Conservation (phyloP, 2,113 vertebrate species). For the Brachypteracias leptosomus region DNA sequence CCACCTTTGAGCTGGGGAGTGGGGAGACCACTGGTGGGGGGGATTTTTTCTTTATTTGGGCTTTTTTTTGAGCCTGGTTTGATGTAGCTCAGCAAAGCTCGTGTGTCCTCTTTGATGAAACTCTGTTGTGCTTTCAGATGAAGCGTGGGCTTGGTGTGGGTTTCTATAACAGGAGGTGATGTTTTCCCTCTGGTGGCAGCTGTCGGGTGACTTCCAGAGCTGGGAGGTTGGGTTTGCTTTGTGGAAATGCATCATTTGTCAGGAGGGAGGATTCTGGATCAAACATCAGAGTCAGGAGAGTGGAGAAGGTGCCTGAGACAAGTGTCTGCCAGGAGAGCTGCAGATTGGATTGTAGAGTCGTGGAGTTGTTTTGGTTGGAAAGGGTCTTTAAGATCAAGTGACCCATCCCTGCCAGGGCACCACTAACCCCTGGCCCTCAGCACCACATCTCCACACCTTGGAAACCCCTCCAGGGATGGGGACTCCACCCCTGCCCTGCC, state of each 20-base stretch:
- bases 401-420: not conserved
- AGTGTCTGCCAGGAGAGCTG: not conserved
- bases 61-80: rapidly evolving
- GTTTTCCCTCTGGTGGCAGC: not conserved
- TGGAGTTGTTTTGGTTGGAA: not conserved
- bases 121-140: not conserved
- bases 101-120: not conserved
- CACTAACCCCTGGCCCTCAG: not conserved
- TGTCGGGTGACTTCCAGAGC: not conserved
- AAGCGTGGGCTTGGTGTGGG: not conserved
- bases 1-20: rapidly evolving
- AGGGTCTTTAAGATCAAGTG: not conserved
- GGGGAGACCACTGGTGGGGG: rapidly evolving
- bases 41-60: too few species aligned
- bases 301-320: rapidly evolving
- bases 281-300: not conserved
- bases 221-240: not conserved
- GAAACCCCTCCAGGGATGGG: not conserved
- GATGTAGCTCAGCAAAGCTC: not conserved
- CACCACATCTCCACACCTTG: not conserved
- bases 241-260: not conserved
- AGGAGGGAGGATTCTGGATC: not conserved
- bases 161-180: not conserved
- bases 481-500: not conserved
- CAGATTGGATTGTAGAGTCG: not conserved